Evolutionary conservation across 2,888 invertebrate genomes (phyloP).

Genomic region (Germaria angustata): DNA sequence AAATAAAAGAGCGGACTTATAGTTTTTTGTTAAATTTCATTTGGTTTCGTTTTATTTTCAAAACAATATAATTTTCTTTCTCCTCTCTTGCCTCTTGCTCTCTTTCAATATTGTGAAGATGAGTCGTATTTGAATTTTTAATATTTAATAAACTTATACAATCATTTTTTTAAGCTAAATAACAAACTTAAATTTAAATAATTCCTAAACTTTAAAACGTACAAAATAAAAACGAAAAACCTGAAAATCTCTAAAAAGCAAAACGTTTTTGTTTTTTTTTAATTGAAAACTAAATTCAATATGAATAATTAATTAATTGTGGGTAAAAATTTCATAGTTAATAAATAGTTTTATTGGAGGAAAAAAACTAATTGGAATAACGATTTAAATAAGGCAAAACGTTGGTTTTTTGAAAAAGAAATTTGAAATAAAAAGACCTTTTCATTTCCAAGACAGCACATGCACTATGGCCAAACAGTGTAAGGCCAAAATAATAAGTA

Average conservation of each 20-base stretch:
- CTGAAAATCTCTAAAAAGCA: conserved; percentile 47
- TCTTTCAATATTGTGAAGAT: conserved; percentile 17
- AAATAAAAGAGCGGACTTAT: conserved; percentile 36
- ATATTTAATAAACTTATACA: conserved; percentile 55
- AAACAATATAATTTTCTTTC: conserved; percentile 42
- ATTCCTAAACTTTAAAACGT: conserved; percentile 11
- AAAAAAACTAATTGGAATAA: conserved; percentile 21
- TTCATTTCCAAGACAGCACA: not conserved
- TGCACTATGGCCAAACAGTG: conserved; percentile 11
- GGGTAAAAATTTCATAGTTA: conserved; percentile 25
- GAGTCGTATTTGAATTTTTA: conserved; percentile 4
- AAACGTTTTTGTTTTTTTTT: conserved; percentile 12
- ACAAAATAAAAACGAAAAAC: conserved; percentile 24
- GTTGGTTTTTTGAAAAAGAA: conserved; percentile 19
- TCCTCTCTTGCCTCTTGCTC: not conserved
- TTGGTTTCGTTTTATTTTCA: conserved; percentile 62
- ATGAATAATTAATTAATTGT: conserved; percentile 47
- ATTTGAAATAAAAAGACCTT: not conserved
- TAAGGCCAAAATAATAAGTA: not conserved
- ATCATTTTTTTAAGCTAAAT: conserved; percentile 52
- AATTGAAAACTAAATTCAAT: conserved; percentile 56
- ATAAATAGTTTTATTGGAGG: conserved; percentile 21
- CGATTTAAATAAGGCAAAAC: conserved; percentile 66
- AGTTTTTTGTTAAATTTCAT: conserved; percentile 53
- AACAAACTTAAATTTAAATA: conserved; percentile 51